Conservation (phyloP, 2,888 invertebrate species). For the Eulithis prunata region DNA sequence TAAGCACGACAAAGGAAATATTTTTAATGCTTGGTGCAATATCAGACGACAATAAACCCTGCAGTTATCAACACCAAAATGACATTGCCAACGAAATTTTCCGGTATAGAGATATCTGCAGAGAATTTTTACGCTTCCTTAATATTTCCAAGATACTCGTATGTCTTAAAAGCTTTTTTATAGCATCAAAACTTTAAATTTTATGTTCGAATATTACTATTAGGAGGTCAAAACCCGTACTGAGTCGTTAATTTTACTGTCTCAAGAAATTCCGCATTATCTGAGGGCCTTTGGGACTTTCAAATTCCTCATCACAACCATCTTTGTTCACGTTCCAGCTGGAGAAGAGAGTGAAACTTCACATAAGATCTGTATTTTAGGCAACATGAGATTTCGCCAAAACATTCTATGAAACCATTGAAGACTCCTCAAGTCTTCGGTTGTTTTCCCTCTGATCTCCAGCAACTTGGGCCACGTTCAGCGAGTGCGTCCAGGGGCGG, state of each 20-base stretch:
- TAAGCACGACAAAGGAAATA: conserved; percentile 62
- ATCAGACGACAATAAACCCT: conserved; percentile 47
- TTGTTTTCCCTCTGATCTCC: conserved; percentile 29
- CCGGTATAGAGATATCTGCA: conserved; percentile 45
- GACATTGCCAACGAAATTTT: conserved; percentile 59
- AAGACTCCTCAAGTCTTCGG: neutral
- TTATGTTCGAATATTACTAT: conserved; percentile 29
- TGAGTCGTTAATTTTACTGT: conserved; percentile 32
- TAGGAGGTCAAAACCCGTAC: conserved; percentile 26
- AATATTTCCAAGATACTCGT: conserved; percentile 42
- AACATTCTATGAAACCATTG: neutral
- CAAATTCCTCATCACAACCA: conserved; percentile 28
- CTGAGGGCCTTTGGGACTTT: conserved; percentile 23
- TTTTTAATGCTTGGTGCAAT: conserved; percentile 59
- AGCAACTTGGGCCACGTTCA: conserved; percentile 45
- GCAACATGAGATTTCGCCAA: neutral
- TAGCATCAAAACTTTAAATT: conserved; percentile 38
- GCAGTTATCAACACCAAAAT: conserved; percentile 44
- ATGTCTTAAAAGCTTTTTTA: conserved; percentile 44
- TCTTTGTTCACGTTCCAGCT: conserved; percentile 7
- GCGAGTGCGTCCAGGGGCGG: conserved; percentile 51
- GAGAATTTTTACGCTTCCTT: conserved; percentile 41
- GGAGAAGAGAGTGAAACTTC: neutral
- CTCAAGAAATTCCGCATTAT: conserved; percentile 32
- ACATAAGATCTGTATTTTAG: neutral